Evolutionary conservation across 2,888 invertebrate genomes (phyloP).

Genomic region (Clivina fossor): DNA sequence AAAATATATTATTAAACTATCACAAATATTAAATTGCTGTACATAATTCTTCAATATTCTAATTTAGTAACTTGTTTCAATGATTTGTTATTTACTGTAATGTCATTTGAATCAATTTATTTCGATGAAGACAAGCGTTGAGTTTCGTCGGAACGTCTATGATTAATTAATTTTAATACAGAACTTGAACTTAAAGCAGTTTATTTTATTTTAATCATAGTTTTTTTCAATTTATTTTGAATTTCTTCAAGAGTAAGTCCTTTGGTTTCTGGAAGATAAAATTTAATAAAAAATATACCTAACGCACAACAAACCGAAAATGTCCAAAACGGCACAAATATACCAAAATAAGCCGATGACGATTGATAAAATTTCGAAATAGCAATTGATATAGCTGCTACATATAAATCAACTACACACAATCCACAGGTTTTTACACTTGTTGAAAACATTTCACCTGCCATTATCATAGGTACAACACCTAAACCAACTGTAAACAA

Average conservation of each 20-base stretch:
- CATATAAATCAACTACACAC: constrained; percentile 58
- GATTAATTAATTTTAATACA: too few species aligned
- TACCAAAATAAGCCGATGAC: constrained; percentile 50
- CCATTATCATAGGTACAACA: constrained; percentile 56
- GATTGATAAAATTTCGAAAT: constrained; percentile 55
- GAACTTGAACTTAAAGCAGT: too few species aligned
- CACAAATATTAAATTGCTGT: too few species aligned
- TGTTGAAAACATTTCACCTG: constrained; percentile 59
- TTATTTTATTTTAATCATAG: neutral
- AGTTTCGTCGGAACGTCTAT: too few species aligned
- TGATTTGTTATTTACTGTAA: too few species aligned
- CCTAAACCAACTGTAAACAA: constrained; percentile 57
- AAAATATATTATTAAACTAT: too few species aligned
- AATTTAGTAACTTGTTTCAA: too few species aligned
- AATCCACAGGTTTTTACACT: constrained; percentile 60
- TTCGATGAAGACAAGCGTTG: too few species aligned
- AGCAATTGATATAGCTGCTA: constrained; percentile 53
- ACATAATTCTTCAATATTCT: too few species aligned
- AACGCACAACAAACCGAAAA: constrained; percentile 51
- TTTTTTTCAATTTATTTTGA: constrained; percentile 45
- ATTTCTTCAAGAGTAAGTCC: constrained; percentile 57
- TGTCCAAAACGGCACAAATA: constrained; percentile 54
- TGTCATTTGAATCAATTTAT: too few species aligned
- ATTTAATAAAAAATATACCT: constrained; percentile 51
- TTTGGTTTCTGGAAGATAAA: constrained; percentile 57